Percentiles rank a stretch among this genome's conserved stretches.
These are phyloP conservation scores for Leucophenga varia DNA, from an alignment of 1,140 invertebrate genomes.

Conservation along the genomic window DNA sequence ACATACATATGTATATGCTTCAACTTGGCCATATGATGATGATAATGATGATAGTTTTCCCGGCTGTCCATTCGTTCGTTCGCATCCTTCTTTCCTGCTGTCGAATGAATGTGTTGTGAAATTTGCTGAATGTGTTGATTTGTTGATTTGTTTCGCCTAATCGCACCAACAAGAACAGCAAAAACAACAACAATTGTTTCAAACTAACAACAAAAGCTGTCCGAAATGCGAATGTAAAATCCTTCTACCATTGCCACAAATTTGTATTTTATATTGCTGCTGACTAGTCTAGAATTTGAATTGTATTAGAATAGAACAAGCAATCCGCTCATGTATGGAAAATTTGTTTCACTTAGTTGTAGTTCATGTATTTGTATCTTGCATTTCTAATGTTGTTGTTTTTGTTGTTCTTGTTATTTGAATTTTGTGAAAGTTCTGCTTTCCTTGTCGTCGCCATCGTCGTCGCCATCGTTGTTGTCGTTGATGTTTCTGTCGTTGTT, in stretches of 20 bases:
- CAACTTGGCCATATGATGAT: too few species aligned
- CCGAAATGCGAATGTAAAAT: slow-evolving; percentile 31
- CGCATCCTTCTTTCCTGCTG: too few species aligned
- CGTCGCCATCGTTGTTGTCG: slow-evolving; percentile 11
- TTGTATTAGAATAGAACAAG: too few species aligned
- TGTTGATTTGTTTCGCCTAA: slow-evolving; percentile 57
- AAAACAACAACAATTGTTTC: slow-evolving; percentile 4
- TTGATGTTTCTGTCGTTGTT: slow-evolving; percentile 21
- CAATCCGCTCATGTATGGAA: too few species aligned
- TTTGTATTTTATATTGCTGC: too few species aligned
- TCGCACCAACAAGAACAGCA: slow-evolving; percentile 46
- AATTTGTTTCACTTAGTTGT: too few species aligned
- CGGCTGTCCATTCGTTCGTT: too few species aligned
- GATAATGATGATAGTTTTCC: too few species aligned
- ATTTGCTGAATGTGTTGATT: slow-evolving; percentile 57
- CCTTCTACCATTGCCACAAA: too few species aligned
- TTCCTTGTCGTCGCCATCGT: background rate
- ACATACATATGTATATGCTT: too few species aligned
- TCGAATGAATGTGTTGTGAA: slow-evolving; percentile 28
- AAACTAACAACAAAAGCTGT: slow-evolving; percentile 39
- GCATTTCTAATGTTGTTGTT: slow-evolving; percentile 2
- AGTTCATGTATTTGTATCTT: background rate
- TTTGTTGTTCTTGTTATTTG: slow-evolving; percentile 1
- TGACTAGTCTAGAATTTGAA: too few species aligned
- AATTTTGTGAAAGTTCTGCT: too few species aligned